phyloP scores from a whole-genome alignment of 2,113 vertebrate genomes.

The Butorides virescens region DNA sequence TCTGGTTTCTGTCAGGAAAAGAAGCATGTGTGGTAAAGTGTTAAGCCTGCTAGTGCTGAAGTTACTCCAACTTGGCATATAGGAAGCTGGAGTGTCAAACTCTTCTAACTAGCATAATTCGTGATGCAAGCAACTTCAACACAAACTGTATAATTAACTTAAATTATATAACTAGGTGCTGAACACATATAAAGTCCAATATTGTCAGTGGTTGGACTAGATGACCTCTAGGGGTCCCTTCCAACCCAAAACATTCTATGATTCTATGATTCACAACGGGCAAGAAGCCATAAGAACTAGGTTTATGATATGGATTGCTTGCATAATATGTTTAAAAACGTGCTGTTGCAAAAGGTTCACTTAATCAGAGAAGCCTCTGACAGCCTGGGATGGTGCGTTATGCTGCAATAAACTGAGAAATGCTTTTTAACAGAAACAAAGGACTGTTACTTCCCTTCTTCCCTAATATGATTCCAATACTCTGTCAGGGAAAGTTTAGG shows the following conservation, averaged over 20 bases:
- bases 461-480: not conserved
- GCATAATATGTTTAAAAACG: not conserved
- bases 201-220: not conserved
- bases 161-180: not conserved
- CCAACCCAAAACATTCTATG: too few species aligned
- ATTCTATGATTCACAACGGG: not conserved
- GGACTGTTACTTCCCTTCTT: not conserved
- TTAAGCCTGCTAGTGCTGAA: not conserved
- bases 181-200: not conserved
- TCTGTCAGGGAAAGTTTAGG: not conserved
- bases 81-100: not conserved
- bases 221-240: too few species aligned
- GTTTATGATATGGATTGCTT: not conserved
- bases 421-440: not conserved
- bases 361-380: not conserved
- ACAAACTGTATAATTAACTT: not conserved
- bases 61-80: not conserved
- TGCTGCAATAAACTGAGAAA: not conserved
- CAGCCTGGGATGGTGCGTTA: not conserved
- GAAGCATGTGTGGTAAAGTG: not conserved
- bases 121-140: not conserved
- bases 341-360: not conserved
- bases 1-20: not conserved
- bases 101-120: not conserved
- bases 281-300: not conserved